phyloP scores from a whole-genome alignment of 2,797 vertebrate genomes.

The Smutsia temminckii region DNA sequence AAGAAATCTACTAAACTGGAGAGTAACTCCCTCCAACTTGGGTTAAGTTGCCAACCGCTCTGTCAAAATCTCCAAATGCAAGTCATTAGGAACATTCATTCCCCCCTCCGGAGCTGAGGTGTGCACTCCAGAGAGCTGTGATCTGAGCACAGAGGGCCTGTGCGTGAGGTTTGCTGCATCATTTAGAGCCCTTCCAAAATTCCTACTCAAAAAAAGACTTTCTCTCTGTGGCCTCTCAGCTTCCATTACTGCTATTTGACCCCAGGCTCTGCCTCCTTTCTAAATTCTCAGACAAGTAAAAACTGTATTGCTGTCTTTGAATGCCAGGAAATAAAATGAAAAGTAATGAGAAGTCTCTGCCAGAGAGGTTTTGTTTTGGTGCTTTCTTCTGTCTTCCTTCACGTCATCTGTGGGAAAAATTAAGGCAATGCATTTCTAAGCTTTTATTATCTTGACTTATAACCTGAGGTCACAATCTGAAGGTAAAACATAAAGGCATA shows the following conservation, averaged over 20 bases:
- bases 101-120: neutral
- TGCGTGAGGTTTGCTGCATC: neutral
- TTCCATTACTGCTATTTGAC: neutral
- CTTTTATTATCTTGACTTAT: constrained; percentile 43
- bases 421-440: neutral
- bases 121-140: neutral
- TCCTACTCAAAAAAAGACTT: neutral
- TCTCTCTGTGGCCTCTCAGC: neutral
- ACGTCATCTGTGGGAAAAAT: neutral
- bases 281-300: constrained; percentile 4
- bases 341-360: constrained; percentile 11
- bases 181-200: neutral
- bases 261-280: neutral
- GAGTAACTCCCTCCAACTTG: neutral
- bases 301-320: neutral
- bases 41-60: neutral
- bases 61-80: neutral
- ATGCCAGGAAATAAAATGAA: constrained; percentile 37
- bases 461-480: neutral
- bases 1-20: neutral
- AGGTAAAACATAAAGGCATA: neutral
- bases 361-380: neutral
- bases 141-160: neutral
- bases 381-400: neutral
- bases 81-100: neutral